A percentile compares a stretch with the other conserved stretches of the same genome.
Evolutionary conservation across 2,797 vertebrate genomes (phyloP).

Genomic region (Tarsius wallacei): DNA sequence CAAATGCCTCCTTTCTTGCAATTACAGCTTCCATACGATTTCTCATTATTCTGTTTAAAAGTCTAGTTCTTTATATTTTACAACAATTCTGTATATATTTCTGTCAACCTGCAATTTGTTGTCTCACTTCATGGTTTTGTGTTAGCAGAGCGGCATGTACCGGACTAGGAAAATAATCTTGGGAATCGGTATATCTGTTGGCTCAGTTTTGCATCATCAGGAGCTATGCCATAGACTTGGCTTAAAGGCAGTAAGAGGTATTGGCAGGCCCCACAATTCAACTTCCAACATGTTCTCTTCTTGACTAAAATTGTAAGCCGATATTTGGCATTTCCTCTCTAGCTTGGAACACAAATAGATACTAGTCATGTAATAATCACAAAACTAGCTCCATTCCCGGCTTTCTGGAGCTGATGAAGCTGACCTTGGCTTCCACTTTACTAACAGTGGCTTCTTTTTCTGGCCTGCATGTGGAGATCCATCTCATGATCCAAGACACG

Average conservation of each 20-base stretch:
- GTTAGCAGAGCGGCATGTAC: background rate
- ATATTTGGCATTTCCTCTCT: background rate
- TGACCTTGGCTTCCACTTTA: background rate
- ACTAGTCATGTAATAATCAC: background rate
- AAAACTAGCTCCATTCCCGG: background rate
- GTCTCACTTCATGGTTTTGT: conserved; percentile 28
- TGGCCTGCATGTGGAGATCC: background rate
- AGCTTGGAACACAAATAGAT: conserved; percentile 13
- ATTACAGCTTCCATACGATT: background rate
- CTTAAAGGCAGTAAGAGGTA: conserved; percentile 15
- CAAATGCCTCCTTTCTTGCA: background rate
- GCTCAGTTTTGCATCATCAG: conserved; percentile 43
- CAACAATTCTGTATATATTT: background rate
- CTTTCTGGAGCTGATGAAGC: background rate
- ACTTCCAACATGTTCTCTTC: conserved; percentile 32
- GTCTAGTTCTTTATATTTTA: background rate
- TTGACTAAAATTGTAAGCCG: conserved; percentile 9
- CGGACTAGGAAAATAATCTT: background rate
- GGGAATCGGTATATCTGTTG: background rate
- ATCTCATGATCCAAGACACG: background rate
- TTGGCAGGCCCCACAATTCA: background rate
- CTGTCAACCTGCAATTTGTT: background rate
- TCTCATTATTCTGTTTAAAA: background rate
- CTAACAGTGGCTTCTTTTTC: background rate
- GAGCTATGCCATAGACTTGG: conserved; percentile 19